phyloP scores from a whole-genome alignment of 2,797 vertebrate genomes.

The Arrhamphus sclerolepis region DNA sequence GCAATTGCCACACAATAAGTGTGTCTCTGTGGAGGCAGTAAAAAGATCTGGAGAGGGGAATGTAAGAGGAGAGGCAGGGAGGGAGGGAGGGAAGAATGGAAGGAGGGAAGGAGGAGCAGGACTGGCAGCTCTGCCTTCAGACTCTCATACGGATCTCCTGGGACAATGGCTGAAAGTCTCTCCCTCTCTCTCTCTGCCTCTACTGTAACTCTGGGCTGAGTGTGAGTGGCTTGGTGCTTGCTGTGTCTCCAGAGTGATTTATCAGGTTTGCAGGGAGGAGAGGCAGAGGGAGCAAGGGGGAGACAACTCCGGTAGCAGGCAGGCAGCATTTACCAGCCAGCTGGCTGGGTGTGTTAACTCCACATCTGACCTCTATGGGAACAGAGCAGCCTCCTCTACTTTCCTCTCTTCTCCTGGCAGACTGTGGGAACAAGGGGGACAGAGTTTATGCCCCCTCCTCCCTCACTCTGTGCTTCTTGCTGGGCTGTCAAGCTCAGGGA shows the following conservation, averaged over 20 bases:
- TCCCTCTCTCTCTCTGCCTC: slow-evolving; percentile 59
- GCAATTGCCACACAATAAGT: slow-evolving; percentile 83
- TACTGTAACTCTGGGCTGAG: slow-evolving; percentile 59
- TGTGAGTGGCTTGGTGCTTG: slow-evolving; percentile 58
- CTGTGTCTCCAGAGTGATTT: slow-evolving; percentile 70
- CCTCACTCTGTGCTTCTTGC: slow-evolving; percentile 13
- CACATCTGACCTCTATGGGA: slow-evolving; percentile 78
- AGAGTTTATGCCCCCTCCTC: slow-evolving; percentile 26
- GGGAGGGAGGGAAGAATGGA: slow-evolving; percentile 46
- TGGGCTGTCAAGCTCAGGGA: slow-evolving; percentile 34
- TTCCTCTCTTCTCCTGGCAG: slow-evolving; percentile 46
- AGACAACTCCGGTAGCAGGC: slow-evolving; percentile 59
- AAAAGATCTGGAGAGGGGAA: slow-evolving; percentile 71
- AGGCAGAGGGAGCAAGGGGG: slow-evolving; percentile 46
- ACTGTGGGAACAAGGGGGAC: slow-evolving; percentile 60
- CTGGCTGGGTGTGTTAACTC: slow-evolving; percentile 71
- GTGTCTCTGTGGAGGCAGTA: slow-evolving; percentile 77
- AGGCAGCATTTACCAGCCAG: slow-evolving; percentile 64
- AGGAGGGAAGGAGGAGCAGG: slow-evolving; percentile 56
- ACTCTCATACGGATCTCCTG: slow-evolving; percentile 80
- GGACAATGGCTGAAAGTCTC: slow-evolving; percentile 73
- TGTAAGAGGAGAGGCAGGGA: slow-evolving; percentile 72
- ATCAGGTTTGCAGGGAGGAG: slow-evolving; percentile 71
- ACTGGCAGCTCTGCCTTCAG: slow-evolving; percentile 73
- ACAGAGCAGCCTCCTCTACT: slow-evolving; percentile 58